Evolutionary conservation across 2,797 vertebrate genomes (phyloP).

Genomic region (Triplophysa yarkandensis): DNA sequence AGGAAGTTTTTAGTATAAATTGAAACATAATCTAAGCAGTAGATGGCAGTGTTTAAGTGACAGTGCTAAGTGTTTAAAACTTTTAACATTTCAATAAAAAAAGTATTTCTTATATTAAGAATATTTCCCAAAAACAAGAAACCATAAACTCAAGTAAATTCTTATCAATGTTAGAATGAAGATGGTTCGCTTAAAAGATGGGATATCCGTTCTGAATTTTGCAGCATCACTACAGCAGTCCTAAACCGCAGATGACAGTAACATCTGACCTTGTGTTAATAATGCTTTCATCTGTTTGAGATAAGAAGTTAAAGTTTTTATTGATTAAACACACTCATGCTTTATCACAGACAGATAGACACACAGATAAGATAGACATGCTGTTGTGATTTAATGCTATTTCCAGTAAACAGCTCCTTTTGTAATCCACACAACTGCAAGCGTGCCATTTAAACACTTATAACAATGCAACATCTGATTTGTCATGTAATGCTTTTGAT

Average conservation of each 20-base stretch:
- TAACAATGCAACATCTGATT: background rate
- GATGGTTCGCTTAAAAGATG: background rate
- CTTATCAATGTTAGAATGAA: background rate
- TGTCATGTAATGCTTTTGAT: background rate
- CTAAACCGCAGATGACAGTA: constrained; percentile 36
- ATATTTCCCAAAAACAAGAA: too few species aligned
- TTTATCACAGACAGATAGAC: too few species aligned
- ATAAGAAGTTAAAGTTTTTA: too few species aligned
- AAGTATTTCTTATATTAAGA: too few species aligned
- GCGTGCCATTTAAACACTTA: background rate
- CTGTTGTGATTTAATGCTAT: background rate
- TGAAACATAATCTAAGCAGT: constrained; percentile 9
- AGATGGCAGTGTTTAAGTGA: constrained; percentile 51
- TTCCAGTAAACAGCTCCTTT: background rate
- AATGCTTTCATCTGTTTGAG: too few species aligned
- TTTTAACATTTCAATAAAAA: background rate
- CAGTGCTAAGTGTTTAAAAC: constrained; percentile 6
- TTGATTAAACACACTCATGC: constrained; percentile 54
- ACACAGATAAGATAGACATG: background rate
- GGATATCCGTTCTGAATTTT: background rate
- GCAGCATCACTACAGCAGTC: constrained; percentile 44
- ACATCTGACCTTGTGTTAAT: background rate
- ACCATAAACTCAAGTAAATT: too few species aligned
- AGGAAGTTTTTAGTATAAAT: background rate
- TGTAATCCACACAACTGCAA: background rate